Evolutionary conservation across 2,797 vertebrate species (phyloP).

Genomic region (Darevskia nairensis): DNA sequence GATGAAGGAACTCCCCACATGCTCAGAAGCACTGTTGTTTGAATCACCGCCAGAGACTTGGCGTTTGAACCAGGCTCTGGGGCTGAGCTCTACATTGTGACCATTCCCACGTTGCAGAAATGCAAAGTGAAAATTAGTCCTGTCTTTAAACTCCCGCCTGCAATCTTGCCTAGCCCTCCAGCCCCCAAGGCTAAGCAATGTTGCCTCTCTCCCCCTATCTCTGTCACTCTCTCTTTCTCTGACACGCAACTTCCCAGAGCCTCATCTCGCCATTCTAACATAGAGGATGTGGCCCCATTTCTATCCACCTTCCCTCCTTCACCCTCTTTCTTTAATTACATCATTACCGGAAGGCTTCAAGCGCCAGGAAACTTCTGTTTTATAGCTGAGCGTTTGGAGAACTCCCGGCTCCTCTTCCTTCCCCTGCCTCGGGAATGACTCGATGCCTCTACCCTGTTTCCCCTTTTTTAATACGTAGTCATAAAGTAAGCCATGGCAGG

Average conservation of each 20-base stretch:
- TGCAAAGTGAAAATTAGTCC: background rate
- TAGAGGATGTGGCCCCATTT: background rate
- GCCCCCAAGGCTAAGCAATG: background rate
- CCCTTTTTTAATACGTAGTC: too few species aligned
- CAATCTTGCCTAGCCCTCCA: background rate
- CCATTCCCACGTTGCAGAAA: background rate
- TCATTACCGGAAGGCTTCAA: background rate
- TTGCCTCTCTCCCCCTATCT: too few species aligned
- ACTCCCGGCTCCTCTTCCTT: constrained; percentile 56
- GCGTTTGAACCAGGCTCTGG: background rate
- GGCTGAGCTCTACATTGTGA: background rate
- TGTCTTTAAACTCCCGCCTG: background rate
- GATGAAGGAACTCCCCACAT: background rate
- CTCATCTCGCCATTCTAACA: background rate
- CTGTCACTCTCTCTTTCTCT: too few species aligned
- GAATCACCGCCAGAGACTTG: background rate
- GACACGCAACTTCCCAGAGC: background rate
- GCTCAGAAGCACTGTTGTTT: background rate
- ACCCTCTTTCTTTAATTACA: background rate
- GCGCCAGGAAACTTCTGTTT: constrained; percentile 14
- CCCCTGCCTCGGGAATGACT: constrained; percentile 32
- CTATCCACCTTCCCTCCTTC: background rate
- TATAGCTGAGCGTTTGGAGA: background rate
- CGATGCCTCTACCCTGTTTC: too few species aligned
- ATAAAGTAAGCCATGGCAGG: too few species aligned